Evolutionary conservation across 2,888 invertebrate genomes (phyloP).

Genomic region (Papilio gigon): DNA sequence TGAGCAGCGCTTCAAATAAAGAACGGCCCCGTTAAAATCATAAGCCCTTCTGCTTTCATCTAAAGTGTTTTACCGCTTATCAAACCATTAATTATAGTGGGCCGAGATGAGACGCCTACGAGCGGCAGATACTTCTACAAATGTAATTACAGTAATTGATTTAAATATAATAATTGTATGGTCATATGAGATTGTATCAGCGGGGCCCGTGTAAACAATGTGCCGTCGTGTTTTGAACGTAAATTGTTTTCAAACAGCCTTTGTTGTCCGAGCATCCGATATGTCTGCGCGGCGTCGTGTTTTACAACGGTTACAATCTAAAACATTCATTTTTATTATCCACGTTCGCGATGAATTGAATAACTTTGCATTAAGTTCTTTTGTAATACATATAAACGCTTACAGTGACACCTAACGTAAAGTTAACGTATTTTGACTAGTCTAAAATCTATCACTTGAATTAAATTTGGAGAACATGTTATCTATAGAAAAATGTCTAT

Average conservation of each 20-base stretch:
- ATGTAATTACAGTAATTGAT: conserved; percentile 79
- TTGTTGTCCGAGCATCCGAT: conserved; percentile 43
- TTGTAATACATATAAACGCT: background rate
- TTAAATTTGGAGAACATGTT: too few relatives aligned
- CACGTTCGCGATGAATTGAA: conserved; percentile 23
- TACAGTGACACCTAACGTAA: background rate
- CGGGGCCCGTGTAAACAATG: conserved; percentile 66
- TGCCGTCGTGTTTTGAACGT: conserved; percentile 48
- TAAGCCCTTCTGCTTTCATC: conserved; percentile 71
- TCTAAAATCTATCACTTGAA: too few relatives aligned
- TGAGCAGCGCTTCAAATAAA: conserved; percentile 56
- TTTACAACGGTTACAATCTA: conserved; percentile 51
- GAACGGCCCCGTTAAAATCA: conserved; percentile 58
- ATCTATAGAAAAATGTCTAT: too few relatives aligned
- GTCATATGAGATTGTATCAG: conserved; percentile 60
- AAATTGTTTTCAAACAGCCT: conserved; percentile 46
- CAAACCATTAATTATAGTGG: conserved; percentile 72
- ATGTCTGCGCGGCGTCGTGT: conserved; percentile 42
- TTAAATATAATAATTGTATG: conserved; percentile 76
- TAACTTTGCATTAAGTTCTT: conserved; percentile 20
- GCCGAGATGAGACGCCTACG: conserved; percentile 68
- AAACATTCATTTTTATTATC: conserved; percentile 32
- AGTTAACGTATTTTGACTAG: background rate
- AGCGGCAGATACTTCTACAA: conserved; percentile 57
- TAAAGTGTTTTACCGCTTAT: conserved; percentile 77